Percentiles rank a stretch among this genome's conserved stretches.
phyloP scores from a whole-genome alignment of 2,888 invertebrate genomes.

The Leucoptera coffeella region DNA sequence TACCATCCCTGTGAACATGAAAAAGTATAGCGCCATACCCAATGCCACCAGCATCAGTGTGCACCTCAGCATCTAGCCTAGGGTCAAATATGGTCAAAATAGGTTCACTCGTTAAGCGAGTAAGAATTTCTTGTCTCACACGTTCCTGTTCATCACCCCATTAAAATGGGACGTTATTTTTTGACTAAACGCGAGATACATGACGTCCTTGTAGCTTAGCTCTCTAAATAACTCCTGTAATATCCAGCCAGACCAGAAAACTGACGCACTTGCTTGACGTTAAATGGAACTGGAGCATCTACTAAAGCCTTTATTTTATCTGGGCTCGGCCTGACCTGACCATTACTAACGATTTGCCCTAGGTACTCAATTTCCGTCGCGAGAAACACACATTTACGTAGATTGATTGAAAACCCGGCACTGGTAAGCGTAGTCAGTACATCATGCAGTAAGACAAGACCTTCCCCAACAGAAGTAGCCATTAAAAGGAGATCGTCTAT shows the following conservation, averaged over 20 bases:
- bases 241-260: slow-evolving; percentile 3
- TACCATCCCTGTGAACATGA: slow-evolving; percentile 5
- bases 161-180: not conserved
- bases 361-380: slow-evolving; percentile 5
- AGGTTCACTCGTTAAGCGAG: slow-evolving; percentile 4
- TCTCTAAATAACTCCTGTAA: slow-evolving; percentile 1
- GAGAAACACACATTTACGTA: slow-evolving; percentile 5
- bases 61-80: slow-evolving; percentile 8
- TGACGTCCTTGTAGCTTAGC: not conserved
- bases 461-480: slow-evolving; percentile 2
- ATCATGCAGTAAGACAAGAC: not conserved
- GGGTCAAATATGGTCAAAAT: slow-evolving; percentile 7
- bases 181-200: not conserved
- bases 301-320: slow-evolving; percentile 6
- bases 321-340: slow-evolving; percentile 4
- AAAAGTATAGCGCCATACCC: slow-evolving; percentile 8
- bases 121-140: slow-evolving; percentile 1
- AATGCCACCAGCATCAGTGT: slow-evolving; percentile 9
- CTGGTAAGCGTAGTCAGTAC: slow-evolving; percentile 1
- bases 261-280: slow-evolving; percentile 2
- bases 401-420: slow-evolving; percentile 5
- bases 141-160: slow-evolving; percentile 2
- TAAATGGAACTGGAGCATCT: too few species aligned
- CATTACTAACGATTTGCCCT: slow-evolving; percentile 3
- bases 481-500: not conserved